phyloP scores from a whole-genome alignment of 2,888 invertebrate species.

The Diaphora mendica region DNA sequence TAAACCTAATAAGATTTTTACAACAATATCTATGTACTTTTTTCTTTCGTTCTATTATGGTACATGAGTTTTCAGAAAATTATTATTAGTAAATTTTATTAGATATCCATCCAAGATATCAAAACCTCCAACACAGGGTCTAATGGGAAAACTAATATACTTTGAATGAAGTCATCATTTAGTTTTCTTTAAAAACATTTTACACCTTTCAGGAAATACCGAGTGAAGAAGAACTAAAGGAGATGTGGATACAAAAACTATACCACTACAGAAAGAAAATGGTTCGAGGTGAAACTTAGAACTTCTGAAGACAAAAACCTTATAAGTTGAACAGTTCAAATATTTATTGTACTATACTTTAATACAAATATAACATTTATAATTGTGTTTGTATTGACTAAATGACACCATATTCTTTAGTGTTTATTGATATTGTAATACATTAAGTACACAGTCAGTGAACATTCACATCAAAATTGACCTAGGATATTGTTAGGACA shows the following conservation, averaged over 20 bases:
- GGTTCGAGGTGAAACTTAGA: constrained; percentile 79
- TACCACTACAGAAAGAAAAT: constrained; percentile 89
- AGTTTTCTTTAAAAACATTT: not conserved
- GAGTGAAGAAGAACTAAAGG: constrained; percentile 89
- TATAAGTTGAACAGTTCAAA: not conserved
- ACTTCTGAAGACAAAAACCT: not conserved
- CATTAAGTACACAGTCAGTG: not conserved
- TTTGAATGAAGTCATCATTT: not conserved
- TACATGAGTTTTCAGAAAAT: not conserved
- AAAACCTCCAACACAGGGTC: not conserved
- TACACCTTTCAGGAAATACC: constrained; percentile 88
- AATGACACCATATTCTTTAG: not conserved
- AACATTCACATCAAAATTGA: not conserved
- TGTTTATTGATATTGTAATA: not conserved
- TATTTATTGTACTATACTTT: constrained; percentile 45
- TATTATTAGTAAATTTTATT: not conserved
- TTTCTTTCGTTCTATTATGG: not conserved
- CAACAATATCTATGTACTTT: not conserved
- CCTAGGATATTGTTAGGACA: not conserved
- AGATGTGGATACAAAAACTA: constrained; percentile 91
- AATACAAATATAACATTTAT: constrained; percentile 23
- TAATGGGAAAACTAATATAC: no score
- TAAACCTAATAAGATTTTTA: not conserved
- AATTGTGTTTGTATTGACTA: constrained; percentile 9
- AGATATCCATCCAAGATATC: not conserved